A percentile compares a stretch with the other conserved stretches of the same genome.
Evolutionary conservation across 2,888 invertebrate genomes (phyloP).

Genomic region (Ornithoptera alexandrae): DNA sequence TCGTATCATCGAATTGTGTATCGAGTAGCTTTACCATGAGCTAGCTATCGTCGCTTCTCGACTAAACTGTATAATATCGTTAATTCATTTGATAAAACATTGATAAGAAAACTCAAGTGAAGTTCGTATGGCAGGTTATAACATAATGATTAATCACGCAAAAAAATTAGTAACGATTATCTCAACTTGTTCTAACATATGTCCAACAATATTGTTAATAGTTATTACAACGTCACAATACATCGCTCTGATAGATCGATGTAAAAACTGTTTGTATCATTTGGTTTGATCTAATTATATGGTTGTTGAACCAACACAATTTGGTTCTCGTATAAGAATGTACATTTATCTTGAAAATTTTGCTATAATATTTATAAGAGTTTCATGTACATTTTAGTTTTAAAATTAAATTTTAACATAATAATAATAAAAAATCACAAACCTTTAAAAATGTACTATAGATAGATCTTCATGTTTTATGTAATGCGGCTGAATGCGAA

Average conservation of each 20-base stretch:
- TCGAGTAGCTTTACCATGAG: neutral
- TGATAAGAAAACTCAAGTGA: neutral
- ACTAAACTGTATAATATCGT: neutral
- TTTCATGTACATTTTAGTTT: no score
- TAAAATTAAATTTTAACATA: no score
- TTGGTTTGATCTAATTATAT: slow-evolving; percentile 14
- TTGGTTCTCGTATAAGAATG: neutral
- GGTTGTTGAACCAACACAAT: slow-evolving; percentile 11
- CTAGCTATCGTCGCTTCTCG: neutral
- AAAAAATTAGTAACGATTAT: slow-evolving; percentile 26
- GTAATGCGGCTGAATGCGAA: no score
- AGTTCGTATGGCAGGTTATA: slow-evolving; percentile 1
- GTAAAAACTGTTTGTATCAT: slow-evolving; percentile 27
- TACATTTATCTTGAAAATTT: no score
- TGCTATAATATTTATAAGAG: no score
- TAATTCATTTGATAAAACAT: neutral
- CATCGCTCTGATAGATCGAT: slow-evolving; percentile 30
- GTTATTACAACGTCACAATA: slow-evolving; percentile 16
- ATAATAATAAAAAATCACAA: no score
- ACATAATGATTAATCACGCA: slow-evolving; percentile 26
- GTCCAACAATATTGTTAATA: slow-evolving; percentile 18
- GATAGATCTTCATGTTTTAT: no score
- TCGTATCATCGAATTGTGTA: no score
- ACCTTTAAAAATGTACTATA: no score
- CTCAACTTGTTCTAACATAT: slow-evolving; percentile 23